Base-by-base conservation (phyloP, 2,797 vertebrate genomes). In the Fringilla coelebs region DNA sequence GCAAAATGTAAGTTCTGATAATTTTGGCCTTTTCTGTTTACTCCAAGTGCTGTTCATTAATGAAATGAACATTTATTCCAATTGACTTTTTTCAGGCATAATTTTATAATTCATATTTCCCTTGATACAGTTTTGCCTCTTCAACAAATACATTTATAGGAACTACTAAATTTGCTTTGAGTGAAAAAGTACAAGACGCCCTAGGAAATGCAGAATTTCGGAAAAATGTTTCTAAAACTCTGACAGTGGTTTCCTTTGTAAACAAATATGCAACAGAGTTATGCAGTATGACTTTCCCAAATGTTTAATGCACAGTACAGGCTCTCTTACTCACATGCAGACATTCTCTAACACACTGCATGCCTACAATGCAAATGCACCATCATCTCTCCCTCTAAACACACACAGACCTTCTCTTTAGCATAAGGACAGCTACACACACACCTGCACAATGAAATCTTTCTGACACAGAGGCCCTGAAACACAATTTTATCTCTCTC, bases 401-500 rank as follows among this genome's bases (percentile, higher is more conserved):
- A 88, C 41, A 80, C 73, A 75, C 32, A 86, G 52, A 41, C 32
- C 31, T 70, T 36, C 57, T 78, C 52, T 83, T 66, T 16, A 76
- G 51, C 46, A 32, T 31, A 78, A 83, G 31, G 46, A 83, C 72
- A 91, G 62, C 51, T 58, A 62, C 54, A 66, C n/a, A 72, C 52
- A 83, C 76, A 86, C 74, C 51, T 88, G 82, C 72, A 88, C 54
- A 94, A 87, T 52, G 85, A 94, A 94, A 89, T 84, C 75, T 74
- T 84, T 55, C 89, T 45, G 84, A 88, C 85, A 48, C 58, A 81
- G 89, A 77, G 58, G 70, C 70, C 80, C 55, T 72, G 48, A 62
- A 96, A 89, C 75, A 90, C 85, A 77, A 10, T 85, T 92, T 96
- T 96, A 85, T 96, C 93, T 91, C 78, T 76, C 55, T 60, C 57